These are phyloP conservation scores for Calidris pygmaea DNA, from an alignment of 2,113 vertebrate genomes.

Conservation along the genomic window DNA sequence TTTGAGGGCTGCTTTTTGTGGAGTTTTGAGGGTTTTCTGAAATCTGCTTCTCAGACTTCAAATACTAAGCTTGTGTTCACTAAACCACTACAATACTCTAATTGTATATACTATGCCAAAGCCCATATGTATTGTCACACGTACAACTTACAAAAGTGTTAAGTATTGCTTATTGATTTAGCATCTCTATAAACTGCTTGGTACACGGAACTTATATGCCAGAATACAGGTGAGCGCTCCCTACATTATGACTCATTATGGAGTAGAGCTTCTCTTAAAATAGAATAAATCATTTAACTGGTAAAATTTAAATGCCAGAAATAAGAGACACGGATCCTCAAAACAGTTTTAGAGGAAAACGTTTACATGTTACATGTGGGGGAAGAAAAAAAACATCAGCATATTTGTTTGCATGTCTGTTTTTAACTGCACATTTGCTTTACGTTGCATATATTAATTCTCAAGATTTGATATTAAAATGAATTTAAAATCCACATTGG, in stretches of 20 bases:
- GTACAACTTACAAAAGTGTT: not conserved
- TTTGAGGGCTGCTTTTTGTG: not conserved
- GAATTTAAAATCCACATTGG: not conserved
- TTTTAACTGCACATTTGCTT: not conserved
- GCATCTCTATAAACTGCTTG: constrained; percentile 4
- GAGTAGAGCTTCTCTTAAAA: not conserved
- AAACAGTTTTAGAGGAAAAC: not conserved
- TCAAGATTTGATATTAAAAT: not conserved
- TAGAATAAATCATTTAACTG: not conserved
- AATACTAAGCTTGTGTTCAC: not conserved
- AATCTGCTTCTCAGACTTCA: not conserved
- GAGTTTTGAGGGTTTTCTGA: not conserved
- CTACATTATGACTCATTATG: not conserved
- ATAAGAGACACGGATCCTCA: not conserved
- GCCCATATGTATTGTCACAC: not conserved
- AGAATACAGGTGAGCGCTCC: not conserved
- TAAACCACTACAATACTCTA: not conserved
- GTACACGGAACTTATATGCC: not conserved
- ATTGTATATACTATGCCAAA: accelerated
- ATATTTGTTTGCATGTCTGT: not conserved
- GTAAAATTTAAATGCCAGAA: not conserved
- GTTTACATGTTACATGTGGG: not conserved
- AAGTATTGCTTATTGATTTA: not conserved
- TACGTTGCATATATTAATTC: not conserved
- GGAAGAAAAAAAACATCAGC: too few species aligned